Evolutionary conservation across 2,113 vertebrate species (phyloP).

Genomic region (Istiophorus platypterus): DNA sequence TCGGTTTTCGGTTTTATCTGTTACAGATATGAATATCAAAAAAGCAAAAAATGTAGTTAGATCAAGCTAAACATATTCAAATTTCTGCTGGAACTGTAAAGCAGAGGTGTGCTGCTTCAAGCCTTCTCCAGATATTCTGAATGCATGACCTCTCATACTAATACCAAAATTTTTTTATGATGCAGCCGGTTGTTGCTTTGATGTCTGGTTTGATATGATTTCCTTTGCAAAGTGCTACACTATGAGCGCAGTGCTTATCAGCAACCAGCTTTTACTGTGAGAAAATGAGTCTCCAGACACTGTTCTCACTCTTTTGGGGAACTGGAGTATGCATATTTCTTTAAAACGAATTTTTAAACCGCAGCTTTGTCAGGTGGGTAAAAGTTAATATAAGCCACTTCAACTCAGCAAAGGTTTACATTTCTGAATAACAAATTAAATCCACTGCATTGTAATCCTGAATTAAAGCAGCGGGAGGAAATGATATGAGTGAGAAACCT

Average conservation of each 20-base stretch:
- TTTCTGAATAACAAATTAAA: constrained; percentile 1
- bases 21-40: no score
- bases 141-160: background rate
- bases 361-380: background rate
- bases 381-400: constrained; percentile 4
- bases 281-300: background rate
- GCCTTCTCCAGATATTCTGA: background rate
- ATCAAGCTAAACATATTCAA: background rate
- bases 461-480: constrained; percentile 27
- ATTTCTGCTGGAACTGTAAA: background rate
- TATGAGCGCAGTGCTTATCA: background rate
- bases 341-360: background rate
- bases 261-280: background rate
- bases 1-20: no score
- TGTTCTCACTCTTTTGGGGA: background rate
- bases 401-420: constrained; percentile 14
- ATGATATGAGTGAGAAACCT: background rate
- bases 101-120: background rate
- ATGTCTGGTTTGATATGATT: background rate
- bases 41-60: background rate
- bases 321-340: background rate
- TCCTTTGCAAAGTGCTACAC: background rate
- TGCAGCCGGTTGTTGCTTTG: background rate
- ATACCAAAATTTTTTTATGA: background rate
- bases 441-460: background rate